These are phyloP conservation scores for Eulemur albifrons DNA, from an alignment of 2,797 vertebrate genomes.

Conservation along the genomic window DNA sequence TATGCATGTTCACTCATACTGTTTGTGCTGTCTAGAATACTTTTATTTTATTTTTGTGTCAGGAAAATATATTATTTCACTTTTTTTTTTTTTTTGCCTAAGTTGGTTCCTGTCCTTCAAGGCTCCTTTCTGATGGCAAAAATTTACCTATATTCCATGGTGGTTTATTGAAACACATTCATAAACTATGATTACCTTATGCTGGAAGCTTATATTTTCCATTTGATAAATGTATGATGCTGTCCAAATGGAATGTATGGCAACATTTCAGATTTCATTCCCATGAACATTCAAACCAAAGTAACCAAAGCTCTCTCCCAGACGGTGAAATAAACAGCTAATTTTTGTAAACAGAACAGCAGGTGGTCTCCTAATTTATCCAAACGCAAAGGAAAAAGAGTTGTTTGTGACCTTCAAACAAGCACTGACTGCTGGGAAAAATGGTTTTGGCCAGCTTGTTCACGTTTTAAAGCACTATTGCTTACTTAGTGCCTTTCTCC, in stretches of 20 bases:
- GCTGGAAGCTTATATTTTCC: not conserved
- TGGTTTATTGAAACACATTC: not conserved
- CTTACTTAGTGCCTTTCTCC: constrained; percentile 11
- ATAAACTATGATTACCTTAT: not conserved
- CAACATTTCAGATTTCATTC: constrained; percentile 53
- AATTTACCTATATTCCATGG: not conserved
- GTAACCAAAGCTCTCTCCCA: constrained; percentile 46
- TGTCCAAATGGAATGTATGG: constrained; percentile 38
- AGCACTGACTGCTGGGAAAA: not conserved
- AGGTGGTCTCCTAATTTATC: constrained; percentile 31
- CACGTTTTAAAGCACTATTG: not conserved
- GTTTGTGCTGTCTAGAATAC: not conserved
- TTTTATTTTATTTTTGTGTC: not conserved
- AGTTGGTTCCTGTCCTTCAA: not conserved
- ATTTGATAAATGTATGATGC: constrained; percentile 32
- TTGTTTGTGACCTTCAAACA: constrained; percentile 10
- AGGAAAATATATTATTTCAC: not conserved
- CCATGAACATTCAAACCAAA: constrained; percentile 26
- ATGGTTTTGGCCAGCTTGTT: not conserved
- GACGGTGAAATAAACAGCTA: constrained; percentile 26
- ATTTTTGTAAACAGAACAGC: constrained; percentile 51
- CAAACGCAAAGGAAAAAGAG: not conserved
- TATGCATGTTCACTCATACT: not conserved
- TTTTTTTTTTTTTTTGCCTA: not conserved
- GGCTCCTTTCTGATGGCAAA: not conserved